Percentiles rank a stretch among this genome's conserved stretches.
Conservation (phyloP, 2,113 vertebrate genomes). For the Aldabrachelys gigantea region DNA sequence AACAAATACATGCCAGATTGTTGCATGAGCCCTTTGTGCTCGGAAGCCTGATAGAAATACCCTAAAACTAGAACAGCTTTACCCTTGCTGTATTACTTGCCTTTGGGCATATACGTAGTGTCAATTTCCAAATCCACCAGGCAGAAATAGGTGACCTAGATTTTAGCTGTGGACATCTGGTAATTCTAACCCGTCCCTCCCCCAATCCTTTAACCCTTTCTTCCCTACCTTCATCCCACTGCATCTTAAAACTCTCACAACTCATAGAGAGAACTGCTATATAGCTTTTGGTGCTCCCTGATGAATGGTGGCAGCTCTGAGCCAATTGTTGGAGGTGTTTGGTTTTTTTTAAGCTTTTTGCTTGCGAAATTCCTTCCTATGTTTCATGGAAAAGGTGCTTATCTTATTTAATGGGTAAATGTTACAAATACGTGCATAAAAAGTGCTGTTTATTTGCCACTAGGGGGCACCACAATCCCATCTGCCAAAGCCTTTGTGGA, state of each 20-base stretch:
- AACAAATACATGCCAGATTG: background rate
- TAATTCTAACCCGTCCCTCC: background rate
- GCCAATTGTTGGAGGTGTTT: background rate
- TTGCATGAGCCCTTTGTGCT: background rate
- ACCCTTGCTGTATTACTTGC: background rate
- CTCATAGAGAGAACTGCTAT: background rate
- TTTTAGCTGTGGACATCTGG: constrained; percentile 69
- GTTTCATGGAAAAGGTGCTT: background rate
- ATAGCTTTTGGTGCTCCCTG: background rate
- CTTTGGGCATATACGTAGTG: constrained; percentile 8
- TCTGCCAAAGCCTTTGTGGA: background rate
- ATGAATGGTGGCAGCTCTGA: background rate
- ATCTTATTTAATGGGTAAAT: background rate
- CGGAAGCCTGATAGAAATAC: background rate
- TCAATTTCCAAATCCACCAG: constrained; percentile 5
- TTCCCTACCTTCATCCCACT: background rate
- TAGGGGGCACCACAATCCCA: background rate
- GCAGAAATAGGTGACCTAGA: constrained; percentile 74
- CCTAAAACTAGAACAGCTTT: background rate
- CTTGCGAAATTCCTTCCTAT: background rate
- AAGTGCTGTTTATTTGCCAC: background rate
- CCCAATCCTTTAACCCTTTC: constrained; percentile 53
- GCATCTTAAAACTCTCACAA: background rate
- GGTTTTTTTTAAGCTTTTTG: background rate
- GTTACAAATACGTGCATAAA: background rate